Evolutionary conservation across 2,888 invertebrate species (phyloP), one percentile per base, ranked within the genome.

Genomic region (Electrophaes corylata): DNA sequence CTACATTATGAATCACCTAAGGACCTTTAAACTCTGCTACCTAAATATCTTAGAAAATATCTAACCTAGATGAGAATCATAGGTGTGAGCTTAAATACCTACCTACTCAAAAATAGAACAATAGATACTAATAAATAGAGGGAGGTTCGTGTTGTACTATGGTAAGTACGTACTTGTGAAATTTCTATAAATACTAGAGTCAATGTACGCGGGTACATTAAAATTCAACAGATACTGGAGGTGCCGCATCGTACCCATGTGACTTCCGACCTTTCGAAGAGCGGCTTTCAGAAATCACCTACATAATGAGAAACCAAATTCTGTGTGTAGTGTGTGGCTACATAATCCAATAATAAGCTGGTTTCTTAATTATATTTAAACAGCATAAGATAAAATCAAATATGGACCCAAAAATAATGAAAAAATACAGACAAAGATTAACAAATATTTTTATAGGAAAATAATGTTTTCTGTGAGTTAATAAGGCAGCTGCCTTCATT

Each of bases 261-360:
- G 66, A 58, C 66, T 60, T 58, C 61, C 55, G 64, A 64, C 66
- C 64, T 68, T 66, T 65, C 35, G 10, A 48, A 45, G 37, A 43
- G 33, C 44, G 44, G 35, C 39, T 49, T 49, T 50, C 47, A 12
- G 41, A 20, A 6, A 23, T 54, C 47, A 16, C 20, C 46, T 46
- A 46, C 45, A 29, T 51, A 40, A 54, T 55, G 46, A 49, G 16
- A 35, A 54, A 44, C 60, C 52, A 60, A 23, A 26, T 14, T 8
- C 12, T 41, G 8, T 41, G 14, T 20, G 37, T 52, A 48, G 47
- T 44, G n/a, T n/a, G n/a, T n/a, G n/a, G n/a, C n/a, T n/a, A n/a
- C n/a, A n/a, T n/a, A n/a, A n/a, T n/a, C n/a, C n/a, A n/a, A n/a
- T n/a, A n/a, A n/a, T n/a, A n/a, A n/a, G n/a, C 6, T 29, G 26